Evolutionary conservation across 2,888 invertebrate genomes (phyloP), one percentile per base, ranked within the genome.

Genomic region (Therioaphis trifolii): DNA sequence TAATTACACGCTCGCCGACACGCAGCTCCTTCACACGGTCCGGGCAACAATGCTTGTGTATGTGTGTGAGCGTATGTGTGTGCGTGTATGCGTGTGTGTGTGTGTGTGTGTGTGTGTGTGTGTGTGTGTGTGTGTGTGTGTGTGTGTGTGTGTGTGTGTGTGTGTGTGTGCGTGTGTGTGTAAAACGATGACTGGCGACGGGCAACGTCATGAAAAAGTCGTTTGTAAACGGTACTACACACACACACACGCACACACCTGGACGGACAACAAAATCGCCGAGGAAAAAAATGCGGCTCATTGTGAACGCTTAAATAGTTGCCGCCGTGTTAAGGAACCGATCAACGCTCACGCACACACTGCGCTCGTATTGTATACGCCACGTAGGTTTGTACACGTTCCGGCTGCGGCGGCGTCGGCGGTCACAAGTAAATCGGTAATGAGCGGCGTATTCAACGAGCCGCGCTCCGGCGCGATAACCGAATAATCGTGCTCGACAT

Each of bases 131-230:
- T n/a, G n/a, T n/a, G n/a, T n/a, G n/a, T n/a, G n/a, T n/a, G n/a
- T n/a, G n/a, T n/a, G n/a, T n/a, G n/a, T n/a, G n/a, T n/a, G n/a
- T n/a, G n/a, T n/a, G n/a, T n/a, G n/a, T n/a, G n/a, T n/a, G n/a
- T n/a, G n/a, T n/a, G n/a, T n/a, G n/a, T n/a, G n/a, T n/a, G n/a
- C n/a, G n/a, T n/a, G n/a, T n/a, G n/a, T n/a, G 46, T 76, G 78
- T 55, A 55, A 40, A 69, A 58, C 71, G 46, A 80, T 35, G 46
- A 52, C 52, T 35, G 58, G 18, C 21, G 43, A 15, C 58, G 24
- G 58, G 69, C 58, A 71, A 58, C 58, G 15, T 71, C 49, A 82
- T 82, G 72, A 82, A 82, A 82, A 72, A 82, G 80, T 82, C 80
- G 80, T 82, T 82, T 82, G 80, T 82, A 82, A 82, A 72, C 63